Base-by-base conservation (phyloP, 2,888 invertebrate species). In the Digitonthophagus gazella region DNA sequence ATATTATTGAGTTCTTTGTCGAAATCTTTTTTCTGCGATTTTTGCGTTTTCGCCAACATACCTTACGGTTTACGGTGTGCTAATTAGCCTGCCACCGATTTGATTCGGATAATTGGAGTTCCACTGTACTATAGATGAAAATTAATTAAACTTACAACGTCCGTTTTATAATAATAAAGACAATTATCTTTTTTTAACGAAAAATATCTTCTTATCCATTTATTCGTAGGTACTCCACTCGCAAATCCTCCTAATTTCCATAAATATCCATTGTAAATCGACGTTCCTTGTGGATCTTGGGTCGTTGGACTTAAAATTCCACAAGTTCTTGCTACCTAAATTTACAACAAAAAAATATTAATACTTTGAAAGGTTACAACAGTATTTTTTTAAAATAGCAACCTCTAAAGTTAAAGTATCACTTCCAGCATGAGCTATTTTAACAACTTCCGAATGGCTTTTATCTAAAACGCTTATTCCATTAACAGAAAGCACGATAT, bases 111-210 rank as follows among this genome's bases (percentile, higher is more conserved):
- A n/a, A n/a, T n/a, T n/a, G n/a, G n/a, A n/a, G n/a, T n/a, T n/a
- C n/a, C n/a, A n/a, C n/a, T n/a, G n/a, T n/a, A n/a, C n/a, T n/a
- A n/a, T n/a, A n/a, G n/a, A 44, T 44, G 11, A 44, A 2, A 44
- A 44, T 44, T 2, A 8, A 44, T 8, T 54, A 66, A 63, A 85
- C 89, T 86, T 83, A 96, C 96, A 82, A 91, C 87, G 83, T 95
- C 94, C 77, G 92, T 93, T 86, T 96, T 97, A 84, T 96, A 97
- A 84, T 93, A 96, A 83, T 97, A 97, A 72, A 97, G 87, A 84
- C 96, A 96, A 85, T 95, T 94, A 84, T 97, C 96, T 67, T 92
- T 89, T 77, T 96, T 92, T 67, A 97, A 85, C 72, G 93, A 91
- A 83, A 97, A 97, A 94, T 95, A 97, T 74, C 97, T 86, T 68